Base-by-base conservation (phyloP, 1,140 invertebrate genomes). In the Zaprionus africanus region DNA sequence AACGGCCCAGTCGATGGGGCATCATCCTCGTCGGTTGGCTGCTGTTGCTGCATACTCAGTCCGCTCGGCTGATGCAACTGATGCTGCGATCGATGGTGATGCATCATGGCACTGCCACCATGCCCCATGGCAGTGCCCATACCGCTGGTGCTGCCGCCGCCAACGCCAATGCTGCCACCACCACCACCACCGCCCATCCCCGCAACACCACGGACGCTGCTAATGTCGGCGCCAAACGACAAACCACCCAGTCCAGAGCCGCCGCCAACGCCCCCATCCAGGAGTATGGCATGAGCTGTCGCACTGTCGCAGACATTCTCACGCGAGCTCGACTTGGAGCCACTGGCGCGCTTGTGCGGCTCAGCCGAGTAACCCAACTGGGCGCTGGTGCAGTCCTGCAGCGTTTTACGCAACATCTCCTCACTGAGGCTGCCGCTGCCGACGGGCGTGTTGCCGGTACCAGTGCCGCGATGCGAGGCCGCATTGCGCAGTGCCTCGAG, bases 401-500 rank as follows among this genome's bases (percentile, higher is more conserved):
- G 85, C 4, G 94, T 95, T 79, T 96, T 95, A 41, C 94, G 93
- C 13, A 96, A 67, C 57, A 94, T 92, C 60, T 96, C 95, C 72
- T 96, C 94, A 65, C 94, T 95, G 9, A 95, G 83, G 56, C 94
- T 94, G 53, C 93, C 94, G 72, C 94, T 95, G 41, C 94, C 94
- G 19, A 95, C 94, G 12, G 95, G 94, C 9, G 95, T 94, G 66
- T 93, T 93, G 28, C 92, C 92, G 36, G 93, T 93, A 5, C 93
- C 94, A 7, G 94, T 93, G 53, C 95, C 95, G 6, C 96, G 94
- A 81, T 97, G 96, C 59, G 92, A 93, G 15, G 96, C 96, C 1
- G 97, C 97, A 68, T 95, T 96, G 53, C 97, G 95, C 77, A 99
- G 91, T 11, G 97, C 97, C 90, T 98, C 97, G 54, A 99, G 94